Conservation (phyloP, 2,113 vertebrate genomes). For the Tamias sibiricus region DNA sequence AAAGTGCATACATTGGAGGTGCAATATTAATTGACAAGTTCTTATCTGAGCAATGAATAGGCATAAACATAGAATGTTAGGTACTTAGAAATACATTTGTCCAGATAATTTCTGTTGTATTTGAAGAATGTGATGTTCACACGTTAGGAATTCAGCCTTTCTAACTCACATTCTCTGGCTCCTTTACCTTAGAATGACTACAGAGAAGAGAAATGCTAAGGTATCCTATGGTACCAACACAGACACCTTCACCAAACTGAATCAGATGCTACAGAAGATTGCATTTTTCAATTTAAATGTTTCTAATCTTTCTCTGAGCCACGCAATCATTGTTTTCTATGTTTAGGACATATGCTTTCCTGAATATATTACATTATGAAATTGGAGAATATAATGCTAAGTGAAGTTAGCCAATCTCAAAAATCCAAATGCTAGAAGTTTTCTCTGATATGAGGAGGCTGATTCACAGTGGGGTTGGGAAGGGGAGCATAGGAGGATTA, state of each 20-base stretch:
- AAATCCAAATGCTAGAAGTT: too few species aligned
- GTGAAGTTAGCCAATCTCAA: too few species aligned
- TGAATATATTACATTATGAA: not conserved
- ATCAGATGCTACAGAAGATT: not conserved
- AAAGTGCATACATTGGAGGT: not conserved
- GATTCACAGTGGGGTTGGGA: too few species aligned
- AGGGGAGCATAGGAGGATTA: too few species aligned
- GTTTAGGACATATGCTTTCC: not conserved
- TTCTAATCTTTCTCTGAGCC: constrained; percentile 3
- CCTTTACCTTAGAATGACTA: not conserved
- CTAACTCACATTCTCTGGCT: not conserved
- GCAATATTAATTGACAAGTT: not conserved
- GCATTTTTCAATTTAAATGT: not conserved
- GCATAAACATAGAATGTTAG: not conserved
- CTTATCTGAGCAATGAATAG: not conserved
- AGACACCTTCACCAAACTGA: not conserved
- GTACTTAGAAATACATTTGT: not conserved
- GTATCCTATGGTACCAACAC: not conserved
- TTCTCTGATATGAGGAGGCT: too few species aligned
- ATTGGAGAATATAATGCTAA: too few species aligned
- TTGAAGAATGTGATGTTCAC: not conserved
- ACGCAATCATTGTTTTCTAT: constrained; percentile 2
- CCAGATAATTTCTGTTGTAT: not conserved
- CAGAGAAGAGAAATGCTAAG: not conserved
- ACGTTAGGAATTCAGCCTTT: not conserved